These are phyloP conservation scores for Platygyra sinensis DNA, from an alignment of 64 coral and sea anemone species.

Conservation along the genomic window DNA sequence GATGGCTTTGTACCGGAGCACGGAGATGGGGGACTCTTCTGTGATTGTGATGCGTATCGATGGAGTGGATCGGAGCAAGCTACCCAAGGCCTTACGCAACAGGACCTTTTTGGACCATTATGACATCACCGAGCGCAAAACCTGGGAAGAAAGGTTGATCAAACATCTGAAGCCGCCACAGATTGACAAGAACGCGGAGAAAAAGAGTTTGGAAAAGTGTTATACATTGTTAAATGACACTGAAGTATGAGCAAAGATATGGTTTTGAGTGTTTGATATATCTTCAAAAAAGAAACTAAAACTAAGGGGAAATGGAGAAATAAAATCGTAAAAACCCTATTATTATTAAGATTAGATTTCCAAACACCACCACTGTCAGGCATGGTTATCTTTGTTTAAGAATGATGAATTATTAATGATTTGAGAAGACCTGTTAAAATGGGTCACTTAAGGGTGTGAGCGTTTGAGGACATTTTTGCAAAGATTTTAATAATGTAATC, in stretches of 20 bases:
- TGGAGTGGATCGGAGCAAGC: constrained; percentile 49
- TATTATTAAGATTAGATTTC: too few relatives aligned
- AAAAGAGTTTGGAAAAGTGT: not conserved
- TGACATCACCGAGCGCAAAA: constrained; percentile 43
- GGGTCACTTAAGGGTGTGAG: too few relatives aligned
- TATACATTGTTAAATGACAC: constrained; percentile 2
- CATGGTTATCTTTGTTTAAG: too few relatives aligned
- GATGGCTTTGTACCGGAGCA: constrained; percentile 59
- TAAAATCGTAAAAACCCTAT: too few relatives aligned
- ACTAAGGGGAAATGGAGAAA: too few relatives aligned
- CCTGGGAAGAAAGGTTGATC: constrained; percentile 45
- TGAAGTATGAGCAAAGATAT: not conserved
- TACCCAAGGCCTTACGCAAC: constrained; percentile 48
- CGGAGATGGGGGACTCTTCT: constrained; percentile 50
- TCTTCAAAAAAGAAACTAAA: not conserved
- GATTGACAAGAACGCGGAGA: not conserved
- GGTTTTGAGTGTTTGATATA: not conserved
- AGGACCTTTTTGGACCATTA: constrained; percentile 53
- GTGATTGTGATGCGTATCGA: constrained; percentile 63
- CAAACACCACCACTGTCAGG: too few relatives aligned
- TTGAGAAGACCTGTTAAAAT: too few relatives aligned
- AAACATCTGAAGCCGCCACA: constrained; percentile 45
- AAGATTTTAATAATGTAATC: too few relatives aligned
- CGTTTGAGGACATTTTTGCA: too few relatives aligned
- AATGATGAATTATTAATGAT: too few relatives aligned